Conservation (phyloP, 2,113 vertebrate species). For the Paratilapia polleni region DNA sequence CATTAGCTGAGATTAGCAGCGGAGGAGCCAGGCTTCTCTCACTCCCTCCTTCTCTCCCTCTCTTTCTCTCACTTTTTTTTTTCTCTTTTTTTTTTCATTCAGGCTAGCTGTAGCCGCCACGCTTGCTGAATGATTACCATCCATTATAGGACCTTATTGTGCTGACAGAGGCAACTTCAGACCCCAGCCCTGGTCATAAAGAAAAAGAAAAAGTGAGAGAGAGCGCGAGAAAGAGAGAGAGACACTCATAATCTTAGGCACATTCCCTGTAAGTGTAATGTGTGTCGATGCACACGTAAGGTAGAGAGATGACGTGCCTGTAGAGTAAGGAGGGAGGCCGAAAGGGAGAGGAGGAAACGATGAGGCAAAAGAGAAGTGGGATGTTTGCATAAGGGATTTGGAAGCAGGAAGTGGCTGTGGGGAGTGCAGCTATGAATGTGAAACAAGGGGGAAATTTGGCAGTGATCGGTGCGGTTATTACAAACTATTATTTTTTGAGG, state of each 20-base stretch:
- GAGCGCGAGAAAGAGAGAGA: slow-evolving; percentile 28
- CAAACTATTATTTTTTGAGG: slow-evolving; percentile 12
- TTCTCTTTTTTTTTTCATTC: slow-evolving; percentile 12
- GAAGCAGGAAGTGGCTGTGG: slow-evolving; percentile 21
- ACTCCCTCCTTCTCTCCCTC: slow-evolving; percentile 62
- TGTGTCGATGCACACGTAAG: slow-evolving; percentile 23
- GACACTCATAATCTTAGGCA: slow-evolving; percentile 79
- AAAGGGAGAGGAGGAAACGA: slow-evolving; percentile 49
- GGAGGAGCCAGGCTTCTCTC: slow-evolving; percentile 51
- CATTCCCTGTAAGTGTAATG: slow-evolving; percentile 57
- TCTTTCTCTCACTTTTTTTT: slow-evolving; percentile 68
- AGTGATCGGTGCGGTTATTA: background rate
- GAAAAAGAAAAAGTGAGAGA: slow-evolving; percentile 29
- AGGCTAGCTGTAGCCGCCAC: slow-evolving; percentile 62
- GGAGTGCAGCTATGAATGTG: slow-evolving; percentile 11
- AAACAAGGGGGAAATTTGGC: slow-evolving; percentile 14
- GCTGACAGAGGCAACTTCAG: slow-evolving; percentile 86
- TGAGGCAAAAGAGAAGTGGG: slow-evolving; percentile 22
- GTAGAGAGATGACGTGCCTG: slow-evolving; percentile 7
- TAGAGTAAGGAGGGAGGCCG: slow-evolving; percentile 10
- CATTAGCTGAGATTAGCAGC: slow-evolving; percentile 92
- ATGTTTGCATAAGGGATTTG: slow-evolving; percentile 44
- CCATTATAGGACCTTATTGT: slow-evolving; percentile 85
- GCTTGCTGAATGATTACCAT: slow-evolving; percentile 87
- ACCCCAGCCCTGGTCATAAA: slow-evolving; percentile 63